Evolutionary conservation across 2,797 vertebrate genomes (phyloP).

Genomic region (Florisuga fusca): DNA sequence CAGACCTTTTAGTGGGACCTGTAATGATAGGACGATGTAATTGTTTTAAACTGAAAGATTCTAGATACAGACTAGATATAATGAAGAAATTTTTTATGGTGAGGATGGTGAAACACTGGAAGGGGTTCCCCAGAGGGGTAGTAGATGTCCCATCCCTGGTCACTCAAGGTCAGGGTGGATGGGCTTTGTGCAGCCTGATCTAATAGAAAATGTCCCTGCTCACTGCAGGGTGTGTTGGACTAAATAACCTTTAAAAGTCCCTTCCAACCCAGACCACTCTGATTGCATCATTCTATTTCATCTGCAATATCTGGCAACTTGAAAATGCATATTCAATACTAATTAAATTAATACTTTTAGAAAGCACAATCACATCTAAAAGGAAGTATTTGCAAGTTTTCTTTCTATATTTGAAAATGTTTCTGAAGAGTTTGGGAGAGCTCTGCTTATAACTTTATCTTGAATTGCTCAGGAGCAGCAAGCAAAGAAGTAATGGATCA

Average conservation of each 20-base stretch:
- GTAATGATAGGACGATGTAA: not conserved
- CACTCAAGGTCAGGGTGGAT: too few species aligned
- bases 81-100: not conserved
- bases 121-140: not conserved
- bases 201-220: not conserved
- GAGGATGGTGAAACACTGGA: not conserved
- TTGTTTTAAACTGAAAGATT: not conserved
- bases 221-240: not conserved
- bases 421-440: not conserved
- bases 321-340: not conserved
- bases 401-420: not conserved
- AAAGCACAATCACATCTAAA: not conserved
- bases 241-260: not conserved
- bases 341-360: not conserved
- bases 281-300: not conserved
- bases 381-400: not conserved
- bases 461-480: not conserved
- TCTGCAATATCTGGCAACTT: not conserved
- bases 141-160: too few species aligned
- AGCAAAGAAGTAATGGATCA: not conserved
- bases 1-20: not conserved
- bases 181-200: not conserved
- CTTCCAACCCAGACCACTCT: not conserved
- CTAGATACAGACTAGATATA: not conserved
- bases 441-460: not conserved